Conservation (phyloP, 2,888 invertebrate genomes). For the Euproctis similis region DNA sequence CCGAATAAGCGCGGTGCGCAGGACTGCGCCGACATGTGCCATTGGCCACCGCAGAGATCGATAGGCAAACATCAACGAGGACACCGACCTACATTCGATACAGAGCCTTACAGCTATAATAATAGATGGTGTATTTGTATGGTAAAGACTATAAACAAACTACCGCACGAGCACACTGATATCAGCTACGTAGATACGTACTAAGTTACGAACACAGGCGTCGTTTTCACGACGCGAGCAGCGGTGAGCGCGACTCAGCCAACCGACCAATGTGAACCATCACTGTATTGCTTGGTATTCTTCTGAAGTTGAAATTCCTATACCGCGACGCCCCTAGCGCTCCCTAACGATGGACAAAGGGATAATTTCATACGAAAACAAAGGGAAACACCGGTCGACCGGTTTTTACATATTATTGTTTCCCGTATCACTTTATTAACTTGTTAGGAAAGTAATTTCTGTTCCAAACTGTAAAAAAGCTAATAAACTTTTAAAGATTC, state of each 20-base stretch:
- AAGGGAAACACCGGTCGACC: conserved; percentile 62
- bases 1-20: conserved; percentile 64
- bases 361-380: conserved; percentile 67
- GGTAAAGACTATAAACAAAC: conserved; percentile 77
- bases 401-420: conserved; percentile 47
- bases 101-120: conserved; percentile 46
- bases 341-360: conserved; percentile 68
- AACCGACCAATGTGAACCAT: conserved; percentile 61
- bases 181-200: conserved; percentile 57
- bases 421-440: too few relatives aligned
- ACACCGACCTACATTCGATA: conserved; percentile 68
- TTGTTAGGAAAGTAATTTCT: too few relatives aligned
- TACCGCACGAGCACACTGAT: conserved; percentile 63
- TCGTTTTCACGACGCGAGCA: conserved; percentile 63
- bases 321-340: conserved; percentile 61
- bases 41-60: conserved; percentile 79
- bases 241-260: conserved; percentile 50
- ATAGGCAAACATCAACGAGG: conserved; percentile 77
- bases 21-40: conserved; percentile 74
- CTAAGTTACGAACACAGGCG: conserved; percentile 52
- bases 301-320: conserved; percentile 73
- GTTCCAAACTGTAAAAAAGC: too few relatives aligned
- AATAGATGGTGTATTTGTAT: conserved; percentile 54
- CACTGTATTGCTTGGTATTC: conserved; percentile 63
- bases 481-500: too few relatives aligned